Base-by-base conservation (phyloP, 2,113 vertebrate genomes). In the Scomber scombrus region DNA sequence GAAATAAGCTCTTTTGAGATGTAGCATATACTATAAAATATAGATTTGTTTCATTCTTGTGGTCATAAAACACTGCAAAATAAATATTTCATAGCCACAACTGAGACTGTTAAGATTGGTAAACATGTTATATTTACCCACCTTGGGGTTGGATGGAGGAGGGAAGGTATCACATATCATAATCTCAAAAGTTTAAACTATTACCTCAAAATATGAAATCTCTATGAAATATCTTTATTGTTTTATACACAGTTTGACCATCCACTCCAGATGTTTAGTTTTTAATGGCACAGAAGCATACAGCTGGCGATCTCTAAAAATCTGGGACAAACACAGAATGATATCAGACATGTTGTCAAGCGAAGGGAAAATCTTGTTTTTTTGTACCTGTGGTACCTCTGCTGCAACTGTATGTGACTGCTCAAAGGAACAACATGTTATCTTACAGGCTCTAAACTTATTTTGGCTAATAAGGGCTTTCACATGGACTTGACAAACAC, bases 31-130 rank as follows among this genome's bases (percentile, higher is more conserved):
- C 1, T 31, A 71, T 78, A 45, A 63, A 68, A 71, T 60, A 68
- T 63, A 67, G 31, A 80, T 52, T 40, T 68, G 16, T 74, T 66
- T 58, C 26, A n/a, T 46, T 75, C 8, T 29, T 29, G 19, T 16
- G 26, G 14, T n/a, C n/a, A 31, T 13, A 0, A 58, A 72, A 51
- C 54, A 64, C 51, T 64, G 31, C 11, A 57, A 50, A 29, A 52
- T 67, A 40, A 78, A 84, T 72, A 45, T 75, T 61, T 81, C 3
- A 78, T 54, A 14, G 49, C 43, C 12, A 16, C 15, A 40, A 40
- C 8, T 7, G 34, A 40, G 34, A 40, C 8, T 40, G 8, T 40
- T 40, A 40, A 7, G 34, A 40, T 8, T 6, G 34, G 34, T 40
- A 40, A 40, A 40, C 34, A 40, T 40, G 8, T 8, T 9, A 40